Evolutionary conservation across 1,140 invertebrate species (phyloP).

Genomic region (Pinna nobilis): DNA sequence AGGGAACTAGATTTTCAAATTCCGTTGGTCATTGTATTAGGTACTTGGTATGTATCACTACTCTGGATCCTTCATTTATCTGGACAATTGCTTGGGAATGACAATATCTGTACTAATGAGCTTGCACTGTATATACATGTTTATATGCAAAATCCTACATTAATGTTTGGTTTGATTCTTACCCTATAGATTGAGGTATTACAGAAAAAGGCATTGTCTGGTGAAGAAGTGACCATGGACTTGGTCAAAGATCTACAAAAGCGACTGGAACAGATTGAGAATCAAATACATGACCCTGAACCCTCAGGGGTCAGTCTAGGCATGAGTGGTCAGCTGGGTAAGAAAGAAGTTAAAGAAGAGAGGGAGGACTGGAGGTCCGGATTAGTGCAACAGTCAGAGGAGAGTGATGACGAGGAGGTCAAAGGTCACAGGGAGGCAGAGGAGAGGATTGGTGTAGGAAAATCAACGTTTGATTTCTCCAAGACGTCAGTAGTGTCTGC

Average conservation of each 20-base stretch:
- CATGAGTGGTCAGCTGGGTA: too few species aligned
- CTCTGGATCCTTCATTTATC: too few species aligned
- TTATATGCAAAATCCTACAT: neutral
- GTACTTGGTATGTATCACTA: too few species aligned
- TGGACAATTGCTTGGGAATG: too few species aligned
- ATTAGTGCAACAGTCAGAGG: too few species aligned
- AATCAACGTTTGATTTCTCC: neutral
- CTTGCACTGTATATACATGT: constrained; percentile 2
- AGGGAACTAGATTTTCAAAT: too few species aligned
- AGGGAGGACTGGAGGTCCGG: too few species aligned
- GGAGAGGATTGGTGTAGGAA: neutral
- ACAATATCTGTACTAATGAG: too few species aligned
- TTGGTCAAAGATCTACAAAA: constrained; percentile 47
- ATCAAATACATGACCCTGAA: neutral
- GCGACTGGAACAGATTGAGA: constrained; percentile 43
- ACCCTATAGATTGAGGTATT: constrained; percentile 32
- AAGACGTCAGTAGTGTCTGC: constrained; percentile 4
- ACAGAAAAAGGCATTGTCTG: constrained; percentile 26
- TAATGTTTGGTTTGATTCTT: neutral
- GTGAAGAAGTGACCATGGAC: constrained; percentile 44
- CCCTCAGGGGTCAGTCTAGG: neutral
- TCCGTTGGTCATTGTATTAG: too few species aligned
- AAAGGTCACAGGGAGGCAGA: neutral
- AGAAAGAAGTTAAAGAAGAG: too few species aligned
- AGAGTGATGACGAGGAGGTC: neutral